These are phyloP conservation scores for Cyprinodon diabolis DNA, from an alignment of 2,797 vertebrate species.

Conservation along the genomic window DNA sequence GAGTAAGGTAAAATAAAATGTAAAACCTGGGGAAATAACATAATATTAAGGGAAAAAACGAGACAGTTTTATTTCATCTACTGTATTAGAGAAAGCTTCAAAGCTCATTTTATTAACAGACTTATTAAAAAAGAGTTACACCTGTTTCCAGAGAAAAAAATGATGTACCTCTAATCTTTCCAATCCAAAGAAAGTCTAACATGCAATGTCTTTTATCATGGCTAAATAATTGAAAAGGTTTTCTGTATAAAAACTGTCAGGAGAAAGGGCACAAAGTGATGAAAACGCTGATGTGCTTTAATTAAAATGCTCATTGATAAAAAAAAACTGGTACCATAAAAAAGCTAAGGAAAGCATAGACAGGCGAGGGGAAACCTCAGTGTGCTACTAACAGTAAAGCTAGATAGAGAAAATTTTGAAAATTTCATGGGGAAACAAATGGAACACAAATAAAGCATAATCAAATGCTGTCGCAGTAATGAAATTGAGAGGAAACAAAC, in stretches of 20 bases:
- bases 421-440: slow-evolving; percentile 37
- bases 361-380: slow-evolving; percentile 35
- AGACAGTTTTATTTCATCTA: slow-evolving; percentile 47
- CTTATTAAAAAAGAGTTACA: slow-evolving; percentile 65
- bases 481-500: slow-evolving; percentile 14
- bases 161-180: slow-evolving; percentile 59
- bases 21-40: neutral
- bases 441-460: slow-evolving; percentile 41
- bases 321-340: slow-evolving; percentile 40
- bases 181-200: slow-evolving; percentile 37
- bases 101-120: slow-evolving; percentile 59
- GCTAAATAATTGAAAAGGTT: slow-evolving; percentile 31
- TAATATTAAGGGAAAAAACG: slow-evolving; percentile 1
- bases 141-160: slow-evolving; percentile 31
- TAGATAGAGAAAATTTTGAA: slow-evolving; percentile 43
- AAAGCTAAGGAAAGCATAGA: slow-evolving; percentile 16
- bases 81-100: slow-evolving; percentile 35
- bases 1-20: neutral
- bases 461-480: slow-evolving; percentile 23
- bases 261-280: slow-evolving; percentile 24
- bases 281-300: slow-evolving; percentile 43
- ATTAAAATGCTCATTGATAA: slow-evolving; percentile 47
- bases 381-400: slow-evolving; percentile 56
- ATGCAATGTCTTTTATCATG: slow-evolving; percentile 17
- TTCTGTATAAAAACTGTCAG: slow-evolving; percentile 49